Conservation (phyloP, 2,888 invertebrate genomes). For the Pyrocoelia pectoralis region DNA sequence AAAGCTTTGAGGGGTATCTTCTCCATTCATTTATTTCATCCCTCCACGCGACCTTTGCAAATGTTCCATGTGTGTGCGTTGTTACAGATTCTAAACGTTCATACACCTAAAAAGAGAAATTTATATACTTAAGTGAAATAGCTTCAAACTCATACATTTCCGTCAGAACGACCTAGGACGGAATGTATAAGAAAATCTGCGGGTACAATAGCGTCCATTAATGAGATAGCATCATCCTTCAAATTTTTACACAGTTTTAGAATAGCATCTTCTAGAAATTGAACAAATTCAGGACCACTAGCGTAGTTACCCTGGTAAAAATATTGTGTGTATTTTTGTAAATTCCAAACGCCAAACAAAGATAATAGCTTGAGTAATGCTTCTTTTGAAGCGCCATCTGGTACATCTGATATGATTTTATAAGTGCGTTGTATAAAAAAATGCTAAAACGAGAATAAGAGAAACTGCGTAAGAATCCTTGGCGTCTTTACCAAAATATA, state of each 20-base stretch:
- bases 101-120: too few relatives aligned
- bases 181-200: constrained; percentile 79
- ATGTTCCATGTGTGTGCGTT: too few relatives aligned
- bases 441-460: neutral
- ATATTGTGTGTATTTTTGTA: neutral
- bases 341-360: neutral
- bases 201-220: constrained; percentile 84
- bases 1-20: too few relatives aligned
- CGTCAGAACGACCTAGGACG: too few relatives aligned
- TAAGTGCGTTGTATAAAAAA: neutral
- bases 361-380: neutral
- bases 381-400: neutral
- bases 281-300: neutral
- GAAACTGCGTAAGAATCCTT: too few relatives aligned
- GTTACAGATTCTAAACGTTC: too few relatives aligned
- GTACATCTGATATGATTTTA: neutral
- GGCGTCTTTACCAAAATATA: neutral
- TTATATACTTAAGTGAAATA: too few relatives aligned
- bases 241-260: constrained; percentile 67
- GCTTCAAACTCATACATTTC: too few relatives aligned
- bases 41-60: too few relatives aligned
- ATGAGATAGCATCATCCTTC: constrained; percentile 74
- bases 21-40: too few relatives aligned
- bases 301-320: neutral
- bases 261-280: constrained; percentile 52